Percentiles rank a stretch among this genome's conserved stretches.
Conservation (phyloP, 2,888 invertebrate genomes). For the Cistogaster globosa region DNA sequence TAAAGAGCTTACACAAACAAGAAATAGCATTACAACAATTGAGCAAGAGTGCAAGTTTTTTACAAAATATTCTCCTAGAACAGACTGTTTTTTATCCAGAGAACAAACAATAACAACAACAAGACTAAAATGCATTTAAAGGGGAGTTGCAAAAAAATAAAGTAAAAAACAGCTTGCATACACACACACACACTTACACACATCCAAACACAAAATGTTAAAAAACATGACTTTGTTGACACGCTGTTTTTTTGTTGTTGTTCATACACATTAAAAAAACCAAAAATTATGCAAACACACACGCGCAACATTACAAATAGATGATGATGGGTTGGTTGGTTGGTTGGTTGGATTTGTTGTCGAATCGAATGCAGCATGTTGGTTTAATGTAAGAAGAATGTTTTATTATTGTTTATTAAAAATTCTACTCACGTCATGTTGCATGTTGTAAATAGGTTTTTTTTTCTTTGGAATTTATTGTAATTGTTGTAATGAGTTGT, state of each 20-base stretch:
- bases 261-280: not conserved
- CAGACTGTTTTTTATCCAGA: conserved; percentile 30
- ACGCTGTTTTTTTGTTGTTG: conserved; percentile 59
- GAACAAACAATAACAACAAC: conserved; percentile 9
- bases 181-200: conserved; percentile 7
- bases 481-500: conserved; percentile 48
- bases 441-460: conserved; percentile 57
- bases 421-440: conserved; percentile 53
- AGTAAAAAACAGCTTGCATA: conserved; percentile 8
- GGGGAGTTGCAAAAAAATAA: conserved; percentile 61
- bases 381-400: conserved; percentile 51
- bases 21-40: conserved; percentile 66
- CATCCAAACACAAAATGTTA: conserved; percentile 1
- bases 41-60: conserved; percentile 66
- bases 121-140: conserved; percentile 50
- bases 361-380: conserved; percentile 29
- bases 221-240: conserved; percentile 70
- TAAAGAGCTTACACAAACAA: conserved; percentile 24
- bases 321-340: conserved; percentile 22
- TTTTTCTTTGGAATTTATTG: not conserved
- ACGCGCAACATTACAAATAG: conserved; percentile 3
- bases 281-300: not conserved
- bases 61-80: conserved; percentile 58
- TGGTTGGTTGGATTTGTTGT: conserved; percentile 21
- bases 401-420: conserved; percentile 50